Base-by-base conservation (phyloP, 1,140 invertebrate species). In the Latrodectus geometricus region DNA sequence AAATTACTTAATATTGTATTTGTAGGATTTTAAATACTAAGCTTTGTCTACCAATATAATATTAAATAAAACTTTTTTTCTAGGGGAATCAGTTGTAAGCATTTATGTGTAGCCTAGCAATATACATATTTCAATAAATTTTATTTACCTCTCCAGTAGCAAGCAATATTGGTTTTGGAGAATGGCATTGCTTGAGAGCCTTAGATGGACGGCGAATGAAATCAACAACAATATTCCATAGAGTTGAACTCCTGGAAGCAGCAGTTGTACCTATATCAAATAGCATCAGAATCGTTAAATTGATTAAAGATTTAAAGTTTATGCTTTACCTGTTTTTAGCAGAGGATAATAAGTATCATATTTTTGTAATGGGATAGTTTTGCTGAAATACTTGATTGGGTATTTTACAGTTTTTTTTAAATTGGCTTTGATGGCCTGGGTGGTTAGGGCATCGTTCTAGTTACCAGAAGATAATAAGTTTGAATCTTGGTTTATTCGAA, bases 391-490 rank as follows among this genome's bases (percentile, higher is more conserved):
- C 35, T 35, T 1, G 35, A 35, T 35, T 35, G 35, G 35, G 35
- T 35, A 35, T 35, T 35, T 35, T 35, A 1, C 35, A 3, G 35
- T 1, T 5, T 35, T 35, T 35, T 35, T 89, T n/a, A n/a, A n/a
- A 98, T 96, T 0, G 96, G 96, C 90, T 97, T 97, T 0, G 95
- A 94, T 9, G 92, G n/a, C n/a, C n/a, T n/a, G n/a, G n/a, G n/a
- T n/a, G n/a, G n/a, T n/a, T n/a, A n/a, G n/a, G n/a, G n/a, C n/a
- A n/a, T n/a, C n/a, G n/a, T n/a, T n/a, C n/a, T n/a, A n/a, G n/a
- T n/a, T n/a, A n/a, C n/a, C n/a, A n/a, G n/a, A n/a, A n/a, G n/a
- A n/a, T n/a, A n/a, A n/a, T n/a, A n/a, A n/a, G n/a, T n/a, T n/a
- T n/a, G n/a, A n/a, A n/a, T n/a, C n/a, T n/a, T n/a, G n/a, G n/a